Base-by-base conservation (phyloP, 2,113 vertebrate genomes). In the Malurus elegans region DNA sequence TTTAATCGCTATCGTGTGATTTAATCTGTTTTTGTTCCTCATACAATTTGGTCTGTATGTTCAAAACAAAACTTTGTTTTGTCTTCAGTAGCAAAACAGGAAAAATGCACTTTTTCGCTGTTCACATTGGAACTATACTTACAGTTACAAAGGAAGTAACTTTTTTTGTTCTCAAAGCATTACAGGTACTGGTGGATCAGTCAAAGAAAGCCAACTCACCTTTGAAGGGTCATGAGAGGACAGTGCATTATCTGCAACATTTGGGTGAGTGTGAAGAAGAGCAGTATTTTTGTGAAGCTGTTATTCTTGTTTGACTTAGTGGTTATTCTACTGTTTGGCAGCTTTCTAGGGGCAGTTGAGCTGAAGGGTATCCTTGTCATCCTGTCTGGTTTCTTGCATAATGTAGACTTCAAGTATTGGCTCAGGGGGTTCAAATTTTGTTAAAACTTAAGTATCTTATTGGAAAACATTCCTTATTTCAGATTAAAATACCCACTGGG, bases 161-260 rank as follows among this genome's bases (percentile, higher is more conserved):
- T 66, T 78, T 23, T 56, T 72, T 82, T 90, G 62, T 93, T 83
- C 13, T 92, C 79, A 20, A 98, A 99, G 99, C 99, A 48, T 98
- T 99, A 60, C 99, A 99, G 98, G 99, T 99, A 36, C 97, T 99
- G 56, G 97, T 99, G 95, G 99, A 99, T 96, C 99, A 99, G 93
- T 99, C 99, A 69, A 99, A 99, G 84, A 99, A 99, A 97, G 99
- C 99, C 53, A 99, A 99, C 97, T 99, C 99, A 0, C 99, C 99
- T 7, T 97, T 99, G 95, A 99, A 99, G 96, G 99, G 99, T 81
- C 99, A 99, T 6, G 99, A 99, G 97, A 98, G 99, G 91, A 99
- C 99, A 9, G 99, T 99, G 79, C 99, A 99, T 62, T 99, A 99
- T 94, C 98, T 99, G 65, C 99, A 99, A 78, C 98, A 99, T 96